phyloP scores from a whole-genome alignment of 1,140 invertebrate species.

The Brachionus calyciflorus region DNA sequence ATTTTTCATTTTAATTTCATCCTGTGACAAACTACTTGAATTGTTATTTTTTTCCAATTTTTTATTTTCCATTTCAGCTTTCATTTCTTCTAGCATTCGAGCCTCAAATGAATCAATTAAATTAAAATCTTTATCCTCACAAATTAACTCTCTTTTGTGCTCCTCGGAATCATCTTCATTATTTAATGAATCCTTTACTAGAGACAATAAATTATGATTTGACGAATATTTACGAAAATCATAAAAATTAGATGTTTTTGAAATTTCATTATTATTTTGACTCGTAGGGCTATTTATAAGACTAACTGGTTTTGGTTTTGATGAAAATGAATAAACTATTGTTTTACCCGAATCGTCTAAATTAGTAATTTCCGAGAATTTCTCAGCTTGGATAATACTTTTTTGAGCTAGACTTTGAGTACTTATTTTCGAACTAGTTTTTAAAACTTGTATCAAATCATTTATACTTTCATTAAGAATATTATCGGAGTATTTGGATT shows the following conservation, averaged over 20 bases:
- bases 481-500: background rate
- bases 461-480: background rate
- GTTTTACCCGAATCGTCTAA: slow-evolving; percentile 32
- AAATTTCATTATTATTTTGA: background rate
- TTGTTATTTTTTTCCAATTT: background rate
- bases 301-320: slow-evolving; percentile 30
- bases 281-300: background rate
- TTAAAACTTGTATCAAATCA: slow-evolving; percentile 18
- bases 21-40: background rate
- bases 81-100: slow-evolving; percentile 8
- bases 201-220: background rate
- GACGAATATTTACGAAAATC: background rate
- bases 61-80: background rate
- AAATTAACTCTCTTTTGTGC: no score
- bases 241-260: background rate
- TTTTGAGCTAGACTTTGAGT: background rate
- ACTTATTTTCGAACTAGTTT: background rate
- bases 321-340: slow-evolving; percentile 37
- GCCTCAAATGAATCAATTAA: slow-evolving; percentile 13
- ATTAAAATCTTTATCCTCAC: no score
- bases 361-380: background rate
- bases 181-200: background rate
- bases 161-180: background rate
- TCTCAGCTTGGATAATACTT: background rate
- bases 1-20: no score